Evolutionary conservation across 2,888 invertebrate species (phyloP), one percentile per base, ranked within the genome.

Genomic region (Troides aeacus): DNA sequence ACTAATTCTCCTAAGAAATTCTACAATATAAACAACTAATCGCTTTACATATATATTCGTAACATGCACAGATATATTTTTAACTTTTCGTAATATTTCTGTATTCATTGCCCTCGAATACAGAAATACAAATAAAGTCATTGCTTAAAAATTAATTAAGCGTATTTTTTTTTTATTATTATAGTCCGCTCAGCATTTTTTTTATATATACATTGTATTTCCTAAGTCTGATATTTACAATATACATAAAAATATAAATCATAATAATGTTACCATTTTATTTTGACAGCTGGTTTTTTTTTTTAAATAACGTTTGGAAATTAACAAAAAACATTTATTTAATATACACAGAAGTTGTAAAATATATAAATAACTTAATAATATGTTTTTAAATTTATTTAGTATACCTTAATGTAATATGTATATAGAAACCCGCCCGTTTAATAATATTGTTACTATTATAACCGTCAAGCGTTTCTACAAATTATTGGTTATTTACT

Each of bases 41-140:
- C 23, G n/a, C 23, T 58, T 15, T 15, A 17, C 15, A 36, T 21
- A 18, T 61, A 42, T 61, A 39, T 61, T 61, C 39, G 61, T 61
- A 61, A 61, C 61, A 61, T 61, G 61, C 50, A n/a, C 24, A 59
- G 17, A 24, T 64, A 58, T 8, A 39, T 15, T 8, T 15, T 8
- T 15, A 15, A 3, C 3, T 30, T 30, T 30, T 50, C 63, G 23
- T 70, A 76, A 81, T 79, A 85, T 86, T 86, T 87, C 83, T 85
- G 83, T 77, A 89, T 82, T 87, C 85, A 92, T 92, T 92, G 92
- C 92, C 92, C 92, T 67, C 64, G 86, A 90, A 82, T 86, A 84
- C 83, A 87, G 83, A 88, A 87, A 87, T 82, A 80, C 79, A 74
- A 72, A 76, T 74, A 78, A 50, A 50, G 17, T 18, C 1, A 50